Conservation (phyloP, 2,888 invertebrate genomes). For the Blastobasis lacticolella region DNA sequence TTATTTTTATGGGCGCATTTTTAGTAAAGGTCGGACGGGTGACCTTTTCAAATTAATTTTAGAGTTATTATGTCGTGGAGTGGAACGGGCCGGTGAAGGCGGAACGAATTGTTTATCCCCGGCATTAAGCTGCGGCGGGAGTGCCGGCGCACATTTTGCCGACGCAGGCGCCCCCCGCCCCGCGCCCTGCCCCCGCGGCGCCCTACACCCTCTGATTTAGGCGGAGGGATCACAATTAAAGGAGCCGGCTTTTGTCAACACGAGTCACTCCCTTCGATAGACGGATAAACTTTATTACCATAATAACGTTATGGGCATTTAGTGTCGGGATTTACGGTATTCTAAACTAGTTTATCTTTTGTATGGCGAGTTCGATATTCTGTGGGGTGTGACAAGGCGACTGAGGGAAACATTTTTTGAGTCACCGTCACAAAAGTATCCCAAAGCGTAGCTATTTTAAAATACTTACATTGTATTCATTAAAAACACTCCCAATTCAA, state of each 20-base stretch:
- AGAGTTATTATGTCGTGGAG: conserved; percentile 46
- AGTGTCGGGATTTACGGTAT: no score
- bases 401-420: no score
- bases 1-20: conserved; percentile 22
- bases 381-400: no score
- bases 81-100: conserved; percentile 49
- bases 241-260: conserved; percentile 50
- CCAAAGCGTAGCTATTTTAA: no score
- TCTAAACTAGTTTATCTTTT: no score
- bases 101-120: conserved; percentile 62
- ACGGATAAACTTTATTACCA: conserved; percentile 26
- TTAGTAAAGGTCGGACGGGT: conserved; percentile 33
- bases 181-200: conserved; percentile 28
- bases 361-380: no score
- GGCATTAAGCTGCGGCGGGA: conserved; percentile 50
- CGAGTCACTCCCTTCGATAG: conserved; percentile 21
- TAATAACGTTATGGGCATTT: conserved; percentile 18
- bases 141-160: conserved; percentile 54
- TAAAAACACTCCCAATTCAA: no score
- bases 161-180: conserved; percentile 29
- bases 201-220: conserved; percentile 34
- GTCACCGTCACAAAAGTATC: no score
- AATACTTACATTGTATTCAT: no score
- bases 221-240: conserved; percentile 51
- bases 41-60: conserved; percentile 51